Conservation (phyloP, 2,888 invertebrate genomes). For the Stenichneumon culpator region DNA sequence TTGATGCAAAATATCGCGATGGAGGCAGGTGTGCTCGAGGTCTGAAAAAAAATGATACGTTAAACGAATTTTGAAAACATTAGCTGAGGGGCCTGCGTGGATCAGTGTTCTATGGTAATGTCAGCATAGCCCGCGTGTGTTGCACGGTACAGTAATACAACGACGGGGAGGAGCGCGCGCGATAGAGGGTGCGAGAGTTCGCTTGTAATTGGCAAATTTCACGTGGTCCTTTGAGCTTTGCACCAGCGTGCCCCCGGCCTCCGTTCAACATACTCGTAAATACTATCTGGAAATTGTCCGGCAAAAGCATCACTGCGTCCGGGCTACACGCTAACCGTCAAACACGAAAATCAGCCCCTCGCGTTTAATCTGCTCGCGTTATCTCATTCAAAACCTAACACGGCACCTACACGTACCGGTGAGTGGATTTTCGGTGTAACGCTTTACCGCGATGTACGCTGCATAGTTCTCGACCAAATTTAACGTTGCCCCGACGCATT, state of each 20-base stretch:
- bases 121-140: constrained; percentile 17
- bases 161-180: background rate
- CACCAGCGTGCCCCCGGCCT: background rate
- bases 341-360: background rate
- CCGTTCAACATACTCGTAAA: constrained; percentile 12
- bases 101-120: constrained; percentile 14
- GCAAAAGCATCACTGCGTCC: constrained; percentile 1
- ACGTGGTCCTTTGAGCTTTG: constrained; percentile 19
- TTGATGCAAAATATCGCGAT: background rate
- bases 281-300: constrained; percentile 26
- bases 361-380: constrained; percentile 28
- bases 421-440: background rate
- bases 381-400: background rate
- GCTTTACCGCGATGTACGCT: background rate
- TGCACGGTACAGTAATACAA: background rate
- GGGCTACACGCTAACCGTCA: constrained; percentile 5
- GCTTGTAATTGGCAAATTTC: constrained; percentile 51
- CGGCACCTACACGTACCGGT: background rate
- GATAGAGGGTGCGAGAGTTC: background rate
- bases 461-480: background rate
- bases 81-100: background rate
- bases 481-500: background rate
- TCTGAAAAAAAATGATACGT: background rate
- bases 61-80: constrained; percentile 19
- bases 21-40: too few species aligned